Conservation (phyloP, 2,888 invertebrate species). For the Campoletis raptor region DNA sequence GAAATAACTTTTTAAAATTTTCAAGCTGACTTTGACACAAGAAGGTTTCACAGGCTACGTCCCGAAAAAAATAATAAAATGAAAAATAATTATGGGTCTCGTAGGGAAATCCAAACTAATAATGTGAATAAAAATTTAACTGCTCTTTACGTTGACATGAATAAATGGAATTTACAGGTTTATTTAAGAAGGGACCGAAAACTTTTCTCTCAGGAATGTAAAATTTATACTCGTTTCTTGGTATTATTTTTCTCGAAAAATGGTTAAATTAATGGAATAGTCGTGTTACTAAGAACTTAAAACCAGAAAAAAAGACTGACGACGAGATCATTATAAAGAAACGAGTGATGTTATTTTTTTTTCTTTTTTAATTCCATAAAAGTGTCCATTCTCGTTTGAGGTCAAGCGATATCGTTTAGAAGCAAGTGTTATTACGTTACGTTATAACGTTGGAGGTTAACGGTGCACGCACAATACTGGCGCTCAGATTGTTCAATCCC, state of each 20-base stretch:
- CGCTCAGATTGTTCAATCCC: slow-evolving; percentile 77
- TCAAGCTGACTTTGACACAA: neutral
- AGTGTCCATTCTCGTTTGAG: slow-evolving; percentile 38
- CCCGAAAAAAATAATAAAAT: neutral
- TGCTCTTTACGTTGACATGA: neutral
- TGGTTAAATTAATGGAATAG: neutral
- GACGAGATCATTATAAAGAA: neutral
- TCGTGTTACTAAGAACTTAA: neutral
- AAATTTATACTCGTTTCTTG: neutral
- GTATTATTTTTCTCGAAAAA: neutral
- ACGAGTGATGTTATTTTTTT: neutral
- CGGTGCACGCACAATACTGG: slow-evolving; percentile 69
- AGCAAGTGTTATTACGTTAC: slow-evolving; percentile 34
- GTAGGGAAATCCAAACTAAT: neutral
- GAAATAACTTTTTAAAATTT: neutral
- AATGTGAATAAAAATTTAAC: neutral
- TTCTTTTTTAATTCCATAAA: slow-evolving; percentile 19
- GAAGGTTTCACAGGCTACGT: neutral
- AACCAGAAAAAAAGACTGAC: neutral
- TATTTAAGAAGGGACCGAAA: neutral
- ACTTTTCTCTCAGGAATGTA: neutral
- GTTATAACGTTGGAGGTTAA: slow-evolving; percentile 54
- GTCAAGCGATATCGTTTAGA: slow-evolving; percentile 56
- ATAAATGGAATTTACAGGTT: neutral
- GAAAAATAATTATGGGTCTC: neutral